Conservation (phyloP, 2,888 invertebrate species). For the Meghimatium bilineatum region DNA sequence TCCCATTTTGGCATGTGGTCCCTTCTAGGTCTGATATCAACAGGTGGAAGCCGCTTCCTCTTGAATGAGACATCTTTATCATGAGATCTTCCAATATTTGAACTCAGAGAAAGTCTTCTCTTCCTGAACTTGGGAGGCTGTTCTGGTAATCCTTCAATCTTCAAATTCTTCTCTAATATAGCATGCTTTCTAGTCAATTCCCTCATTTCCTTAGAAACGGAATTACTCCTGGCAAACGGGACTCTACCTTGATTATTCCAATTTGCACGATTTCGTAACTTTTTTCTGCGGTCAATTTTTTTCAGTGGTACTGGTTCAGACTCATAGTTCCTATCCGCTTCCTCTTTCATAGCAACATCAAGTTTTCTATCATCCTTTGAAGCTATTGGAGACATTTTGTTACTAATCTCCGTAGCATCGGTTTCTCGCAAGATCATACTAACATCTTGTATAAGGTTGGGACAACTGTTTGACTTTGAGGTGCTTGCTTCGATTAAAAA, state of each 20-base stretch:
- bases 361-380: background rate
- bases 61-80: conserved; percentile 44
- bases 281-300: conserved; percentile 1
- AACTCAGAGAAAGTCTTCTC: conserved; percentile 39
- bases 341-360: background rate
- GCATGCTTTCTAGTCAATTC: conserved; percentile 45
- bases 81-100: conserved; percentile 36
- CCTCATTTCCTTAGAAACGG: conserved; percentile 34
- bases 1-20: conserved; percentile 89
- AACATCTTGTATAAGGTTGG: background rate
- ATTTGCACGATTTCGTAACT: background rate
- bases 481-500: background rate
- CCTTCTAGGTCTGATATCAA: conserved; percentile 43
- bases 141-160: conserved; percentile 47
- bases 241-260: conserved; percentile 36
- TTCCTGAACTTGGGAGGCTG: conserved; percentile 45
- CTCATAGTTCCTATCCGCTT: conserved; percentile 33
- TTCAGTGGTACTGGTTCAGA: conserved; percentile 34
- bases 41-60: conserved; percentile 49
- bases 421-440: background rate
- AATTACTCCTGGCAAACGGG: background rate
- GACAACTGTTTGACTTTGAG: conserved; percentile 3
- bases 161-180: conserved; percentile 46
- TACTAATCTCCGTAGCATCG: background rate
- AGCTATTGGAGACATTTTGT: background rate